phyloP scores from a whole-genome alignment of 2,113 vertebrate species.

The Bungarus multicinctus region DNA sequence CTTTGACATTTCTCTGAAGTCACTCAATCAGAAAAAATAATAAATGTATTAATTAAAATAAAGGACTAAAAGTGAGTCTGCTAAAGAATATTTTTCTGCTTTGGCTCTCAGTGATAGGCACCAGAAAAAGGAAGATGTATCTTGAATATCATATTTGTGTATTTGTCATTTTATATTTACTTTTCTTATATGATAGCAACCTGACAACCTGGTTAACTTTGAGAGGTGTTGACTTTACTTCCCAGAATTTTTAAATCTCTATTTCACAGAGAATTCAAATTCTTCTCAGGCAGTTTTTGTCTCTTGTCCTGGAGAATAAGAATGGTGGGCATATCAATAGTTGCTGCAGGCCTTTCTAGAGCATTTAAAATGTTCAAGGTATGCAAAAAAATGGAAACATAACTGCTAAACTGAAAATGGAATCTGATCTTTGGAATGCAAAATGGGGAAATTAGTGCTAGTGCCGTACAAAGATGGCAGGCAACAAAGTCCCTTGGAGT shows the following conservation, averaged over 20 bases:
- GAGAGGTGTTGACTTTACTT: not conserved
- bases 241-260: not conserved
- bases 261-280: not conserved
- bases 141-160: too few species aligned
- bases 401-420: not conserved
- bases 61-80: not conserved
- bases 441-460: not conserved
- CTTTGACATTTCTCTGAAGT: not conserved
- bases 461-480: not conserved
- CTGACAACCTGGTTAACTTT: not conserved
- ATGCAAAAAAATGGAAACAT: not conserved
- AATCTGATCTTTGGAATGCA: not conserved
- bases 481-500: not conserved
- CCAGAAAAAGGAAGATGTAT: too few species aligned
- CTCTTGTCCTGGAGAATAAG: not conserved
- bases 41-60: not conserved
- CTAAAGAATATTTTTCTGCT: not conserved
- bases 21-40: not conserved
- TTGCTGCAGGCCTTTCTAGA: not conserved
- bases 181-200: not conserved
- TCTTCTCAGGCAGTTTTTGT: not conserved
- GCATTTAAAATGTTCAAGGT: not conserved
- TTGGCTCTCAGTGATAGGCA: too few species aligned
- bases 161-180: too few species aligned
- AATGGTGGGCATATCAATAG: not conserved